A percentile compares a stretch with the other conserved stretches of the same genome.
These are phyloP conservation scores for Brachionichthys hirsutus DNA, from an alignment of 2,113 vertebrate genomes.

Conservation along the genomic window DNA sequence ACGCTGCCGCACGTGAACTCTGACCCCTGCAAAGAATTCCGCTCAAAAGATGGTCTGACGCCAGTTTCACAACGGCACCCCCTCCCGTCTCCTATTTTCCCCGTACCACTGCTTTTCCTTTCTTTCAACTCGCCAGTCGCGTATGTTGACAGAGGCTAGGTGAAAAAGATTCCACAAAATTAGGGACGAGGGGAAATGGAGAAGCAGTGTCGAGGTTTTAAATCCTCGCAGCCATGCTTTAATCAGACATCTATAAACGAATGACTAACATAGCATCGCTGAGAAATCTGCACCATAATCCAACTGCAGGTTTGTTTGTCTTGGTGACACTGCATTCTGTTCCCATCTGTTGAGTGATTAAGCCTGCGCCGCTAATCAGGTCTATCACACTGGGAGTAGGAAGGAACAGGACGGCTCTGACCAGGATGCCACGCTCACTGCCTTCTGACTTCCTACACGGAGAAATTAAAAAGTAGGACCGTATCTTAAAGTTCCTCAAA, in stretches of 20 bases:
- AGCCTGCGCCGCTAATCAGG: slow-evolving; percentile 60
- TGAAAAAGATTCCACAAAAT: slow-evolving; percentile 52
- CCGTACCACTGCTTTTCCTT: slow-evolving; percentile 55
- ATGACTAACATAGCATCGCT: no score
- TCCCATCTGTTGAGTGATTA: slow-evolving; percentile 67
- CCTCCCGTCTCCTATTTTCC: slow-evolving; percentile 38
- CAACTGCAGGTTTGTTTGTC: slow-evolving; percentile 55
- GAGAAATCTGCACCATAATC: slow-evolving; percentile 39
- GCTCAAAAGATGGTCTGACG: slow-evolving; percentile 78
- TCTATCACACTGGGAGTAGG: slow-evolving; percentile 22
- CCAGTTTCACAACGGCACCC: slow-evolving; percentile 61
- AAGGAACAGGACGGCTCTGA: no score
- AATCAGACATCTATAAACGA: slow-evolving; percentile 1
- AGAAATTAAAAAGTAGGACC: no score
- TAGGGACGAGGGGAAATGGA: slow-evolving; percentile 22
- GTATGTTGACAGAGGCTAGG: slow-evolving; percentile 56
- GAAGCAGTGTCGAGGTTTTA: neutral
- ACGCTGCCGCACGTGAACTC: slow-evolving; percentile 78
- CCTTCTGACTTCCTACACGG: no score
- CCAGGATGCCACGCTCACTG: no score
- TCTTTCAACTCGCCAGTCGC: slow-evolving; percentile 55
- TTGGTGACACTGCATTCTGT: slow-evolving; percentile 55
- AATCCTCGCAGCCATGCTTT: neutral
- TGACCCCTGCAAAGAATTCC: slow-evolving; percentile 84
- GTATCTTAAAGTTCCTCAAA: no score